A percentile compares a stretch with the other conserved stretches of the same genome.
These are phyloP conservation scores for Pseudomyrmex gracilis DNA, from an alignment of 1,140 invertebrate genomes.

Conservation along the genomic window DNA sequence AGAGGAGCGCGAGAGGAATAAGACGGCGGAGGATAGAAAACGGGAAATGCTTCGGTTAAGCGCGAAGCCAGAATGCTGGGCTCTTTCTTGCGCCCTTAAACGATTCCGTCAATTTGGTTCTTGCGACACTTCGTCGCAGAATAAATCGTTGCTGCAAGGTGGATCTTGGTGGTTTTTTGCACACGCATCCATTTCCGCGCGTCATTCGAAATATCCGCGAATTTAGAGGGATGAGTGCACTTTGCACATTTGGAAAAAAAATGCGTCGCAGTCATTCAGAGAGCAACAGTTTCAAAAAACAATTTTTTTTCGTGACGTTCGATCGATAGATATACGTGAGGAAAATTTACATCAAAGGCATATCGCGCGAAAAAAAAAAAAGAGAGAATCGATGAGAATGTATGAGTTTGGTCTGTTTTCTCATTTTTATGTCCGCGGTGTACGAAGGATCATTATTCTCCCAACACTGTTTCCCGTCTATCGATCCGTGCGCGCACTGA, in stretches of 20 bases:
- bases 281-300: background rate
- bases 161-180: constrained; percentile 27
- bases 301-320: background rate
- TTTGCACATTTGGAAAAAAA: background rate
- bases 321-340: background rate
- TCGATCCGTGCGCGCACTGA: constrained; percentile 64
- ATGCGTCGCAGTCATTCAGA: background rate
- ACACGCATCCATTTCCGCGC: constrained; percentile 27
- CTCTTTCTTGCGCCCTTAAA: constrained; percentile 61
- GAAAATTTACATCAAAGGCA: background rate
- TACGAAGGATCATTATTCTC: constrained; percentile 47
- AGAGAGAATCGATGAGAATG: background rate
- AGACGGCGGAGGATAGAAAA: constrained; percentile 54
- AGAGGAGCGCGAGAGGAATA: constrained; percentile 22
- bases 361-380: background rate
- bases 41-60: constrained; percentile 66
- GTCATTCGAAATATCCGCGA: constrained; percentile 21
- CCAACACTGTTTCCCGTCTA: constrained; percentile 12
- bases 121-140: constrained; percentile 48
- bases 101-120: constrained; percentile 66
- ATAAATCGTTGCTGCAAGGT: constrained; percentile 59
- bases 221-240: background rate
- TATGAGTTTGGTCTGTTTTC: constrained; percentile 37
- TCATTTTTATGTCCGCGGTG: constrained; percentile 43
- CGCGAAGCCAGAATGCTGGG: constrained; percentile 43